Evolutionary conservation across 1,140 invertebrate genomes (phyloP).

Genomic region (Belonocnema kinseyi): DNA sequence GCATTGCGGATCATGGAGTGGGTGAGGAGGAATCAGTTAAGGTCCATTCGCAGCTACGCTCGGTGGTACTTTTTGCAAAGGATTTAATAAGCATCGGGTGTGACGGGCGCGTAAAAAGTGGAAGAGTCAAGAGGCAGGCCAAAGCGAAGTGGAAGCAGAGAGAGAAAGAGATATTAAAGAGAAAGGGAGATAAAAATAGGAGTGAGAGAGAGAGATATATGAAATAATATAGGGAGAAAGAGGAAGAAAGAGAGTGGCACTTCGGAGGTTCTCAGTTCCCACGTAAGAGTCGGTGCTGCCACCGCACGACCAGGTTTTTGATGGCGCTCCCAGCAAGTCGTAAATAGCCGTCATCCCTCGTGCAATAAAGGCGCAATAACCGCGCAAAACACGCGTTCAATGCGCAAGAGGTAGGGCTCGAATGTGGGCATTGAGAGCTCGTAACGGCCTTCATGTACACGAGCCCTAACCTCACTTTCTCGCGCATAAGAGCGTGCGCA

Average conservation of each 20-base stretch:
- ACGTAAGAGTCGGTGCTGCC: slow-evolving; percentile 52
- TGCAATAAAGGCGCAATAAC: slow-evolving; percentile 59
- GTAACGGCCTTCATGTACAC: slow-evolving; percentile 48
- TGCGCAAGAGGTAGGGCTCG: slow-evolving; percentile 37
- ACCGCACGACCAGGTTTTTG: slow-evolving; percentile 54
- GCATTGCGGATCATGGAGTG: slow-evolving; percentile 4
- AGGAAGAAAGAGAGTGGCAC: slow-evolving; percentile 34
- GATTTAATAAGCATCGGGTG: slow-evolving; percentile 63
- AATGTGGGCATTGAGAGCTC: slow-evolving; percentile 40
- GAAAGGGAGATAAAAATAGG: slow-evolving; percentile 23
- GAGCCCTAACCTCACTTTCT: slow-evolving; percentile 38
- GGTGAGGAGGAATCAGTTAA: slow-evolving; percentile 52
- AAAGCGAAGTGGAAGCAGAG: slow-evolving; percentile 32
- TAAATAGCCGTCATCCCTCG: slow-evolving; percentile 61
- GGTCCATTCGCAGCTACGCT: slow-evolving; percentile 36
- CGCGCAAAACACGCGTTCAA: slow-evolving; percentile 50
- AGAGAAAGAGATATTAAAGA: slow-evolving; percentile 6
- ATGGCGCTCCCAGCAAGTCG: slow-evolving; percentile 66
- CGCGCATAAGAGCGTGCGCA: not conserved
- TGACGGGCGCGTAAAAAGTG: slow-evolving; percentile 54
- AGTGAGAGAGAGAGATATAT: slow-evolving; percentile 10
- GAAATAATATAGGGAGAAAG: slow-evolving; percentile 32
- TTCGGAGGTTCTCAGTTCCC: slow-evolving; percentile 49
- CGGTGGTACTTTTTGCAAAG: slow-evolving; percentile 46
- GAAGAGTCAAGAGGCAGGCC: slow-evolving; percentile 23